These are phyloP conservation scores for Orientallactaga bullata DNA, from an alignment of 2,113 vertebrate genomes.

Conservation along the genomic window DNA sequence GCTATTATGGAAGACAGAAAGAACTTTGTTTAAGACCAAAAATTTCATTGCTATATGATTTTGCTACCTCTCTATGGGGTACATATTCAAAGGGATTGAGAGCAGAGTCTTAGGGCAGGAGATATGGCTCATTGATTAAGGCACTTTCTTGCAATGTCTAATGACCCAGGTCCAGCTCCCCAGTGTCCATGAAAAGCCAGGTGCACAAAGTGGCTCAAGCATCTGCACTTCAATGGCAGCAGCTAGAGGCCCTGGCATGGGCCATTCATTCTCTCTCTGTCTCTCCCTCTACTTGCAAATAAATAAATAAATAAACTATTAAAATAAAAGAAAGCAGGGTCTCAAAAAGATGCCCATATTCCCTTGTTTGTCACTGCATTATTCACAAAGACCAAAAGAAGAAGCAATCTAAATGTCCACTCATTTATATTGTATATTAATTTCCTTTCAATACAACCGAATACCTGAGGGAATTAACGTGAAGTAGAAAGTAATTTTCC, in stretches of 20 bases:
- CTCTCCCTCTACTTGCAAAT: too few species aligned
- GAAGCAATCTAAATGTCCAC: neutral
- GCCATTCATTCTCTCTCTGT: too few species aligned
- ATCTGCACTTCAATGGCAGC: too few species aligned
- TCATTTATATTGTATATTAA: neutral
- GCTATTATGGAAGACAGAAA: neutral
- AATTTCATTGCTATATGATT: neutral
- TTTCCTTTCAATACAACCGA: neutral
- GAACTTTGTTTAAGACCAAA: neutral
- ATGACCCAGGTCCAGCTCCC: too few species aligned
- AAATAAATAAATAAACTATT: too few species aligned
- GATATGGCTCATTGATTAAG: too few species aligned
- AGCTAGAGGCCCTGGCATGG: too few species aligned
- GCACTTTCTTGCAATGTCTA: too few species aligned
- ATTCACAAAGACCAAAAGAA: neutral
- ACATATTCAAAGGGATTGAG: neutral
- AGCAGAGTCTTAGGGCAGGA: neutral
- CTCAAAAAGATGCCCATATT: neutral
- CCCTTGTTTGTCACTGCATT: neutral
- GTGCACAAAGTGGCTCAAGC: too few species aligned
- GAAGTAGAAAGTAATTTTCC: neutral
- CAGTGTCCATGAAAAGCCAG: too few species aligned
- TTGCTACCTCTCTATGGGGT: neutral
- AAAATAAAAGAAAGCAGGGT: too few species aligned
- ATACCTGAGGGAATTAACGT: neutral